phyloP scores from a whole-genome alignment of 2,113 vertebrate species.

The Menura novaehollandiae region DNA sequence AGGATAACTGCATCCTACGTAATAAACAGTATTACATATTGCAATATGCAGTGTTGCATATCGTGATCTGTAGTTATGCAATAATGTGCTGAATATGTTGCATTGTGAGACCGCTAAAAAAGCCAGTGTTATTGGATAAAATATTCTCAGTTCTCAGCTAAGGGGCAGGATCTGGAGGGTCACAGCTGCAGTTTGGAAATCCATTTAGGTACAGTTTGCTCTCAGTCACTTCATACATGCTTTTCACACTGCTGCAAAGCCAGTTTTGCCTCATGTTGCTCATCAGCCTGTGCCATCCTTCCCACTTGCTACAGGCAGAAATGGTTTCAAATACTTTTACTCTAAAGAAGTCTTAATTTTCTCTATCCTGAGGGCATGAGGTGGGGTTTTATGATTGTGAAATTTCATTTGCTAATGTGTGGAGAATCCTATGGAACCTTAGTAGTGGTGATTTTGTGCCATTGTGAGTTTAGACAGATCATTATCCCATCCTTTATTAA shows the following conservation, averaged over 20 bases:
- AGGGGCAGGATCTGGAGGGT: neutral
- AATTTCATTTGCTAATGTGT: neutral
- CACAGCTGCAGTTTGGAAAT: neutral
- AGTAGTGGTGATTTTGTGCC: neutral
- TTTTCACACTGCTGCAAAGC: neutral
- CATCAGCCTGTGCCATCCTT: neutral
- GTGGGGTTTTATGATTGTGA: neutral
- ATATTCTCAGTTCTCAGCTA: neutral
- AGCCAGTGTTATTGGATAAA: neutral
- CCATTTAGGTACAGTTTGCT: neutral
- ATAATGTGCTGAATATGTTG: neutral
- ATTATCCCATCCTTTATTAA: neutral
- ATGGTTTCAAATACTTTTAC: neutral
- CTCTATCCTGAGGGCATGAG: accelerated
- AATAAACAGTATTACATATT: neutral
- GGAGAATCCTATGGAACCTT: neutral
- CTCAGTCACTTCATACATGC: neutral
- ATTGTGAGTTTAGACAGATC: neutral
- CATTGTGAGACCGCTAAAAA: neutral
- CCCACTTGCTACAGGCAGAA: neutral
- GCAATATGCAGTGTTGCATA: neutral
- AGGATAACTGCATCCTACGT: neutral
- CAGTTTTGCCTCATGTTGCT: neutral
- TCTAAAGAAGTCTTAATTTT: neutral
- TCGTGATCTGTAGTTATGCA: neutral